Base-by-base conservation (phyloP, 2,888 invertebrate genomes). In the Minunthozetes semirufus region DNA sequence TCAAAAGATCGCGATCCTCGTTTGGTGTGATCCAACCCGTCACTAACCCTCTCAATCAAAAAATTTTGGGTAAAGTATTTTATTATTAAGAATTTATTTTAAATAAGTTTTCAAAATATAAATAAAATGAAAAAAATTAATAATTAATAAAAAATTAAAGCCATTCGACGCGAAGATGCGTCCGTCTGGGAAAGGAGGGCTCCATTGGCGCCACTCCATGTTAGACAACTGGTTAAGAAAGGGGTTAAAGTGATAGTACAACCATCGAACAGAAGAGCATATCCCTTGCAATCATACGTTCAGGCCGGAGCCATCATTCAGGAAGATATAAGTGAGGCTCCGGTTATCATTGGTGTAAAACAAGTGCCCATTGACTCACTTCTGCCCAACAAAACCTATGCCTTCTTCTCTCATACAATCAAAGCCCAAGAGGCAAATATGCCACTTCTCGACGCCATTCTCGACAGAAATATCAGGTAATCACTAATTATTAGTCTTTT, bases 361-460 rank as follows among this genome's bases (percentile, higher is more conserved):
- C 93, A 94, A 83, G 90, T 91, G 0, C 97, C 97, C 0, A 88
- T 94, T 11, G 95, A 96, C 81, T 88, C 91, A 56, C 86, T 99
- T 13, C 89, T 97, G 77, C 94, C 97, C 0, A 90, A 96, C 81
- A 97, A 96, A 84, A 98, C 99, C 0, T 99, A 98, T 82, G 96
- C 95, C 81, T 92, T 99, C 84, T 99, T 99, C 84, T 98, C 98
- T 0, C 99, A 99, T 83, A 99, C 98, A 0, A 99, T 99, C 80
- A 99, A 99, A 84, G 99, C 97, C 0, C 99, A 99, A 83, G 95
- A 96, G 81, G 90, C 90, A 56, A 99, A 99, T 82, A 98, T 99
- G 98, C 90, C 94, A 0, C 87, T 99, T 80, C 83, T 99, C 78
- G 99, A 99, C 83, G 93, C 96, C 5, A 90, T 98, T 78, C 84